A percentile compares a stretch with the other conserved stretches of the same genome.
Evolutionary conservation across 2,888 invertebrate genomes (phyloP).

Genomic region (Campoplex capitator): DNA sequence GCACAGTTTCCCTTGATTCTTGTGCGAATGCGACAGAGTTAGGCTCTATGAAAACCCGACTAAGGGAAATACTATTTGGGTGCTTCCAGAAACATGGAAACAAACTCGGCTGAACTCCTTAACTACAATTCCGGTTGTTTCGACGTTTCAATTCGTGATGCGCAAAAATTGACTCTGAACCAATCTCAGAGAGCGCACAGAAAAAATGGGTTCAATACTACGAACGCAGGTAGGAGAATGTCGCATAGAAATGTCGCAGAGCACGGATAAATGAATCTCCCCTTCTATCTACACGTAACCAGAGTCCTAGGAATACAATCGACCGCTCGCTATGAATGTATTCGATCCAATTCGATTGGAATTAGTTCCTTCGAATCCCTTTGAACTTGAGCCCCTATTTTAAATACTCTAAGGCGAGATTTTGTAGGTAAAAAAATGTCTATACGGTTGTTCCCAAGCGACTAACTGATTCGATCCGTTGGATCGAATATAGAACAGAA

Average conservation of each 20-base stretch:
- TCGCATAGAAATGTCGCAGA: background rate
- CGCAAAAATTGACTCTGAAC: background rate
- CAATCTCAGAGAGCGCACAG: background rate
- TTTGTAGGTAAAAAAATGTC: background rate
- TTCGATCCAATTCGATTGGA: conserved; percentile 13
- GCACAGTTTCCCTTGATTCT: no score
- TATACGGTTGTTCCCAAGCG: background rate
- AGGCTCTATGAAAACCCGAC: no score
- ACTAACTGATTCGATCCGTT: background rate
- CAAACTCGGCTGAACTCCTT: no score
- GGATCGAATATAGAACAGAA: background rate
- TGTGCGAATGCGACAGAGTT: no score
- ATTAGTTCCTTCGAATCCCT: background rate
- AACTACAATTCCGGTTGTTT: background rate
- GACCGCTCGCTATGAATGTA: background rate
- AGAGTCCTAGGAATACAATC: background rate
- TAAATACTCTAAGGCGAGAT: background rate
- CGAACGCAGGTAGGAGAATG: background rate
- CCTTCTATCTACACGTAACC: background rate
- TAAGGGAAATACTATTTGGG: no score
- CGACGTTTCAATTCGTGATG: background rate
- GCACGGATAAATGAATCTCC: conserved; percentile 4
- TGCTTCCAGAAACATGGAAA: no score
- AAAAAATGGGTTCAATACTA: background rate
- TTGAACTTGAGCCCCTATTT: background rate